phyloP scores from a whole-genome alignment of 2,113 vertebrate species.

The Xenopus laevis region DNA sequence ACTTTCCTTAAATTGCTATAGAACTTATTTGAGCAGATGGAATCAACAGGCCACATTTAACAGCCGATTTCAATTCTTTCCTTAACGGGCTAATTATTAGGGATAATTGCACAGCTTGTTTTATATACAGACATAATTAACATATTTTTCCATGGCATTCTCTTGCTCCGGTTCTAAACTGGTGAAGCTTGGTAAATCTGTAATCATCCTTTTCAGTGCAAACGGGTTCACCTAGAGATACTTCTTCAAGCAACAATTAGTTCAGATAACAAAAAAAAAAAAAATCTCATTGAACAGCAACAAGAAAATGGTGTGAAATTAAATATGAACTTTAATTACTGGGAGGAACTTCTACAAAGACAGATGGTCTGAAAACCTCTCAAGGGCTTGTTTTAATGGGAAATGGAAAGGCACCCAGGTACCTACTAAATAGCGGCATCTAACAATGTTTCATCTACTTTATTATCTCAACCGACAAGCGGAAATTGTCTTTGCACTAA shows the following conservation, averaged over 20 bases:
- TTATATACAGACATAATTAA: slow-evolving; percentile 16
- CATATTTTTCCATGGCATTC: slow-evolving; percentile 3
- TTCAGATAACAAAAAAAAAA: background rate
- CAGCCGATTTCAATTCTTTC: slow-evolving; percentile 11
- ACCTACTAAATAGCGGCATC: background rate
- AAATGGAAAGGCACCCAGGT: background rate
- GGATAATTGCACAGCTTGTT: slow-evolving; percentile 27
- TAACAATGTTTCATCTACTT: background rate
- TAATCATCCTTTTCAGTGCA: slow-evolving; percentile 4
- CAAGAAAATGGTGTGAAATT: background rate
- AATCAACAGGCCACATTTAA: background rate
- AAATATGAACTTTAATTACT: slow-evolving; percentile 17
- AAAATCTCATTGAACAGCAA: background rate
- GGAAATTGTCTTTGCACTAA: background rate
- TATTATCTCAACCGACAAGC: background rate
- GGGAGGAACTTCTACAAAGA: background rate
- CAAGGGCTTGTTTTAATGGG: background rate
- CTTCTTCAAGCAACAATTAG: slow-evolving; percentile 9
- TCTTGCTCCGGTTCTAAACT: background rate
- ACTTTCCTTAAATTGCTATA: slow-evolving; percentile 1
- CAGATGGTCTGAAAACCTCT: slow-evolving; percentile 3
- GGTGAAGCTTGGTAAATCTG: background rate
- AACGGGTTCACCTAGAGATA: background rate
- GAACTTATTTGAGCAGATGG: slow-evolving; percentile 26
- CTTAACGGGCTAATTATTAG: slow-evolving; percentile 28